Conservation (phyloP, 2,888 invertebrate genomes). For the Dynastes grantii region DNA sequence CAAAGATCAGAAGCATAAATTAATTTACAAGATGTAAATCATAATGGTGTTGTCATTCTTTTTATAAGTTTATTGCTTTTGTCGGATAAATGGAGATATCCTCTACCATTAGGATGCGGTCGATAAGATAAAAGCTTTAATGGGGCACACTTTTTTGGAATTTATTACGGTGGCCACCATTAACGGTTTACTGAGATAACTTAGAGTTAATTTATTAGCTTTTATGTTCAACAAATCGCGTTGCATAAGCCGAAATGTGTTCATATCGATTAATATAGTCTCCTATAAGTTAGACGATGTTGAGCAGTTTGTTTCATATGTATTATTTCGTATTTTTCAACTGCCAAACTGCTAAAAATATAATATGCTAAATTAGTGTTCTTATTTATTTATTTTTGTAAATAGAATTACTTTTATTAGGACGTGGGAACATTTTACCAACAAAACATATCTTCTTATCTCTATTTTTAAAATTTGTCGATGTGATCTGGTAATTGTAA, state of each 20-base stretch:
- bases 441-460: too few relatives aligned
- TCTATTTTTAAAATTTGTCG: too few relatives aligned
- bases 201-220: constrained; percentile 5
- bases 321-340: too few relatives aligned
- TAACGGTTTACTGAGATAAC: constrained; percentile 24
- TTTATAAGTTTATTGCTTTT: constrained; percentile 19
- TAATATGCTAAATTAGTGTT: too few relatives aligned
- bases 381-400: too few relatives aligned
- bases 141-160: constrained; percentile 16
- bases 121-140: constrained; percentile 31
- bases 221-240: constrained; percentile 21
- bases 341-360: too few relatives aligned
- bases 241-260: constrained; percentile 5
- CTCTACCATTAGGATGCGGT: constrained; percentile 2
- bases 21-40: constrained; percentile 35
- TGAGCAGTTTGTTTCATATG: too few relatives aligned
- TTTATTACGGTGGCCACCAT: constrained; percentile 17
- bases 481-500: too few relatives aligned
- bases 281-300: too few relatives aligned
- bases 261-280: background rate
- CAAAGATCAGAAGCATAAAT: constrained; percentile 29
- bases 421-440: too few relatives aligned
- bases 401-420: too few relatives aligned
- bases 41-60: constrained; percentile 6
- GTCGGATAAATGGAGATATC: constrained; percentile 23